Evolutionary conservation across 2,113 vertebrate genomes (phyloP), one percentile per base, ranked within the genome.

Genomic region (Melanocharis versteri): DNA sequence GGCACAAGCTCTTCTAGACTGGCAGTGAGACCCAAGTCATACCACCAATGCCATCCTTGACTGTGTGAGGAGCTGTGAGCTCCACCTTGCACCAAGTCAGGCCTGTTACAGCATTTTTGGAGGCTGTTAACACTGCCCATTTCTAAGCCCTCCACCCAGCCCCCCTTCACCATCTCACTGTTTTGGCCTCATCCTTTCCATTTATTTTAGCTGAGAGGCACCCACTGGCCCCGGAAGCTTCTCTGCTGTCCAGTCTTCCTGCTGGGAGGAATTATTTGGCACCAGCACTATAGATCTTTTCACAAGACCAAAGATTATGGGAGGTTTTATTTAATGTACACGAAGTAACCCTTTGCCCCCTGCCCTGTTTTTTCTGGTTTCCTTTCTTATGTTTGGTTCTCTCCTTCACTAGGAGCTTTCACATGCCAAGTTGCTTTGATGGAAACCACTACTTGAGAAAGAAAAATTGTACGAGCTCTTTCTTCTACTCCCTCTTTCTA

Each of bases 241-340:
- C 10, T 7, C 50, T 87, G 83, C 60, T 78, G 50, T 39, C 76
- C 86, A 60, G 30, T 81, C 54, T 62, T 90, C 68, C 62, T 60
- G 65, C n/a, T 57, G 35, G 3, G 2, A 90, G 51, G 51, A 75
- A 48, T 90, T 89, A 86, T 84, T 89, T 95, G 60, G 76, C 91
- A 88, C 24, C 27, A 89, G 33, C 15, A 26, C 47, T 84, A 47
- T 17, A 78, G 51, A 86, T 82, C 53, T 80, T 93, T 88, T 80
- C 57, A 76, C 1, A 11, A 80, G 50, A 93, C 72, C 35, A 15
- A 89, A 78, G 80, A 91, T 76, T 70, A 93, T 54, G 39, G 58
- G 39, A 92, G 45, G 30, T 82, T 94, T 93, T 75, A 84, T 95
- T 94, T 95, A 88, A 82, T 76, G 76, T 69, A 81, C 40, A 81